Base-by-base conservation (phyloP, 1,140 invertebrate genomes). In the Pseudomyrmex flavicornis region DNA sequence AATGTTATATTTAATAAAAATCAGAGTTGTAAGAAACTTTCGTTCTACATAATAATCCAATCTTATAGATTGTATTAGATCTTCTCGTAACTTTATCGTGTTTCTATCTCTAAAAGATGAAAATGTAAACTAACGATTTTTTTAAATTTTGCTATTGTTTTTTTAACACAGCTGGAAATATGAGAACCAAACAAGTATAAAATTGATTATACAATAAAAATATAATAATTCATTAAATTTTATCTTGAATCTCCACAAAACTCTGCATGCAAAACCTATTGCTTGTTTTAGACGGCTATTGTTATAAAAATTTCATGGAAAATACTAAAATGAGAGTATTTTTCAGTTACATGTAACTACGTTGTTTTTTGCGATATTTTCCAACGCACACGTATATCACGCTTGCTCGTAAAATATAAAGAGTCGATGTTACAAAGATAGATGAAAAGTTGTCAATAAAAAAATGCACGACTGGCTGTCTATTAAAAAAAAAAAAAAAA, bases 361-460 rank as follows among this genome's bases (percentile, higher is more conserved):
- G 7, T 26, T 70, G n/a, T 35, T 35, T 35, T 35, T 35, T 35
- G 35, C 35, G 5, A 35, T 35, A 35, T 35, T 35, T 35, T 35
- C 7, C 35, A 35, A 35, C 35, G 35, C 9, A 52, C 63, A 46
- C 2, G 35, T 79, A 70, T 46, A 79, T 79, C 52, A 59, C 15
- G 66, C 26, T 46, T 68, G 46, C 2, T 70, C 44, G 62, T 70
- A 70, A 79, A 79, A 79, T 70, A 58, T 79, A 62, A 52, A 48
- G 75, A 4, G 15, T 0, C 15, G 15, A 76, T 56, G 65, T 12
- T 35, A 35, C 15, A 58, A 70, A 80, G n/a, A 70, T 70, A 79
- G 20, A 80, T 72, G 66, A 79, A 79, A 70, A 79, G 66, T 79
- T 79, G 15, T 79, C 65, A 20, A 79, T 70, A 54, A 69, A 80